Evolutionary conservation across 1,140 invertebrate species (phyloP).

Genomic region (Sycophila sp.): DNA sequence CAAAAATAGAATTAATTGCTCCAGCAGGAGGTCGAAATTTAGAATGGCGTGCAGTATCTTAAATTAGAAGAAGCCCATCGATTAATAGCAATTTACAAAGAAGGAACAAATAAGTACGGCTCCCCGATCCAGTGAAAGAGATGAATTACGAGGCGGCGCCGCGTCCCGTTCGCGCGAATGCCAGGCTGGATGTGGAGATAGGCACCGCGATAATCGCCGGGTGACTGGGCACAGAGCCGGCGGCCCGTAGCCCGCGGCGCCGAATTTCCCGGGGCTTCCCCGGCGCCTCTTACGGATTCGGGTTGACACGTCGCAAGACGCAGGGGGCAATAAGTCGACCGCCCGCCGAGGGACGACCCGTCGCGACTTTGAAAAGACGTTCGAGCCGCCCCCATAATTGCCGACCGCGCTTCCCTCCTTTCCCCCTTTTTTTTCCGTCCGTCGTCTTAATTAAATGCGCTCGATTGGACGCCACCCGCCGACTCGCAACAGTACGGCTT

Average conservation of each 20-base stretch:
- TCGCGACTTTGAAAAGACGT: not conserved
- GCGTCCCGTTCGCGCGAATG: too few species aligned
- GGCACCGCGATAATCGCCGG: not conserved
- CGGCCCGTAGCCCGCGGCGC: not conserved
- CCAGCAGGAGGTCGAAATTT: too few species aligned
- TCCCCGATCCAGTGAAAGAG: too few species aligned
- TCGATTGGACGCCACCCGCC: slow-evolving; percentile 24
- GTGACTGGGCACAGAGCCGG: too few species aligned
- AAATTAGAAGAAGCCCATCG: too few species aligned
- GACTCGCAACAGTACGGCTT: slow-evolving; percentile 3
- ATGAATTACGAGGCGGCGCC: too few species aligned
- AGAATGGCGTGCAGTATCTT: too few species aligned
- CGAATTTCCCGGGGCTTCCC: not conserved
- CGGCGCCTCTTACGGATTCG: not conserved
- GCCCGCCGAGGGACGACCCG: not conserved
- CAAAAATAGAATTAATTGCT: too few species aligned
- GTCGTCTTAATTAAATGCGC: slow-evolving; percentile 27
- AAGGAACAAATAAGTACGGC: too few species aligned
- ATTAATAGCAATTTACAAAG: too few species aligned
- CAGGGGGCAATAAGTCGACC: slow-evolving; percentile 9
- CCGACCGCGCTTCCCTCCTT: not conserved
- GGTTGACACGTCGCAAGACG: not conserved
- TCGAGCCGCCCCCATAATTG: not conserved
- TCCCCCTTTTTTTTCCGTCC: not conserved
- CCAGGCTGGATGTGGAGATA: too few species aligned